Conservation (phyloP, 2,888 invertebrate species). For the Xylota sylvarum region DNA sequence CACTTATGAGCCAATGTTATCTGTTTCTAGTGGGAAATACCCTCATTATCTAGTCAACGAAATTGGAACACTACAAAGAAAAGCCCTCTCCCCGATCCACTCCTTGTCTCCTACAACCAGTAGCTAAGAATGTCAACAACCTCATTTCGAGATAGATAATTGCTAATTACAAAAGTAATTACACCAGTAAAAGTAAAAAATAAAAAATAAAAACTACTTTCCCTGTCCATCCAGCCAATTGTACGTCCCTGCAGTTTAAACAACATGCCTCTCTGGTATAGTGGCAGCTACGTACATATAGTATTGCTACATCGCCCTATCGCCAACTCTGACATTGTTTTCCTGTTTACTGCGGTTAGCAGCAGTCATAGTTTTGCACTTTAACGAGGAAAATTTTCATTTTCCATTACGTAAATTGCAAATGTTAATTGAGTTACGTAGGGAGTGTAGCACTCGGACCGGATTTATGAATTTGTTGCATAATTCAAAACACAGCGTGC, state of each 20-base stretch:
- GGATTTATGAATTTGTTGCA: conserved; percentile 33
- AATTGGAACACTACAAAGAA: background rate
- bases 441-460: conserved; percentile 6
- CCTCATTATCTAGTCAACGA: background rate
- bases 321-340: conserved; percentile 17
- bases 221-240: background rate
- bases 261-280: background rate
- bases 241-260: background rate
- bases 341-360: conserved; percentile 5
- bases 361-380: conserved; percentile 5
- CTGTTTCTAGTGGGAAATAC: conserved; percentile 1
- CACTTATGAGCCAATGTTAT: background rate
- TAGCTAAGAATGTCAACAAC: conserved; percentile 18
- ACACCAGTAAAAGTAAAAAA: background rate
- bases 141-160: conserved; percentile 34
- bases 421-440: conserved; percentile 34
- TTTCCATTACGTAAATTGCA: conserved; percentile 42
- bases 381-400: conserved; percentile 25
- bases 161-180: conserved; percentile 36
- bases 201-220: background rate
- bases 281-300: background rate
- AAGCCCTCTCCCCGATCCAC: background rate
- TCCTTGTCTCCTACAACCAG: background rate
- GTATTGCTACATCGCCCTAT: conserved; percentile 4
- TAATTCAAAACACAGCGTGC: conserved; percentile 8